Evolutionary conservation across 2,113 vertebrate species (phyloP).

Genomic region (Dryoscopus gambensis): DNA sequence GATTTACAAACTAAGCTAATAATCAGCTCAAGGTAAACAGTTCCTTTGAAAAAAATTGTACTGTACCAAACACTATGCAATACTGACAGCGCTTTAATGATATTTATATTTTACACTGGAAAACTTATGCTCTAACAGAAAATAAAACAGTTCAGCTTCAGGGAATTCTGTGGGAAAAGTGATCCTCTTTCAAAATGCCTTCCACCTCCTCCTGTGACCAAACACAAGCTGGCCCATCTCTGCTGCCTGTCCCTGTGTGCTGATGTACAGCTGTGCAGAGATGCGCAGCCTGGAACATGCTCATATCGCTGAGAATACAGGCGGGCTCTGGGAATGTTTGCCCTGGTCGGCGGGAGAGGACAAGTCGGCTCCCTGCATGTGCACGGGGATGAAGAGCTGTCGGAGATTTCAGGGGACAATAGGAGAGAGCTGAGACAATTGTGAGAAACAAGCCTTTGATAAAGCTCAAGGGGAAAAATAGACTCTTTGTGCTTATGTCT

Average conservation of each 20-base stretch:
- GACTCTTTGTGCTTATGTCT: background rate
- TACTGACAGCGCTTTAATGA: background rate
- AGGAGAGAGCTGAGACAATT: background rate
- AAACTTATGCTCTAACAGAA: background rate
- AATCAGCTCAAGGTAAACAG: background rate
- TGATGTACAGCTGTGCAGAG: background rate
- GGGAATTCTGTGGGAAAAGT: background rate
- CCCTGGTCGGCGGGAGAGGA: rapidly evolving
- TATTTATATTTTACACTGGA: background rate
- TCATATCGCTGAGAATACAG: background rate
- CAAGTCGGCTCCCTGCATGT: rapidly evolving
- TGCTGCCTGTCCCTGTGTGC: background rate
- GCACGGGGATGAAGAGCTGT: background rate
- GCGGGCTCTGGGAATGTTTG: background rate
- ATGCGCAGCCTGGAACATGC: background rate
- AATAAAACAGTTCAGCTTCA: background rate
- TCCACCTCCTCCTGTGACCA: background rate
- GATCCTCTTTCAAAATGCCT: background rate
- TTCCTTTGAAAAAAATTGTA: background rate
- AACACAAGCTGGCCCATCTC: background rate
- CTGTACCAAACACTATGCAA: background rate
- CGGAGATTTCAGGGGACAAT: background rate
- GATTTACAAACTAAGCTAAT: background rate
- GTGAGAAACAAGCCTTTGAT: background rate
- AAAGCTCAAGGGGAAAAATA: background rate